Conservation (phyloP, 2,888 invertebrate genomes). For the Tenthredo mesomela region DNA sequence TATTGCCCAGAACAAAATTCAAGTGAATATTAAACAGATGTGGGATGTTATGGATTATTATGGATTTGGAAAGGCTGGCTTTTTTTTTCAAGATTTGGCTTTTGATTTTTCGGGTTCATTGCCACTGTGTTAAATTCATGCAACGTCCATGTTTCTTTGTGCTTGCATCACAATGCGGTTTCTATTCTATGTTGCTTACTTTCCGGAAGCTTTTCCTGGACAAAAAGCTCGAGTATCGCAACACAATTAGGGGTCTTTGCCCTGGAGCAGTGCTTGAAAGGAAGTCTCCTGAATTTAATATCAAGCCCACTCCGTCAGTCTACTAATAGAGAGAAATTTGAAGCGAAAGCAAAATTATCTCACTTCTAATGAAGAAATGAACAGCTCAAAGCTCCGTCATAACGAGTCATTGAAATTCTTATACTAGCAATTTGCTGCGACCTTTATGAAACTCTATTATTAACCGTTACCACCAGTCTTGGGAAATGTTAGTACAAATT, state of each 20-base stretch:
- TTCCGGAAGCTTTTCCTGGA: not conserved
- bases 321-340: slow-evolving; percentile 21
- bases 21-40: not conserved
- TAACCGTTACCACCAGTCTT: not conserved
- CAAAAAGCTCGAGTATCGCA: slow-evolving; percentile 28
- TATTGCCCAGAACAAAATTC: not conserved
- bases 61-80: not conserved
- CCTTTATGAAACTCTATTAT: not conserved
- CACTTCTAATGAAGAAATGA: not conserved
- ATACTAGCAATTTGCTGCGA: not conserved
- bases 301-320: slow-evolving; percentile 2
- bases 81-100: not conserved
- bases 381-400: not conserved
- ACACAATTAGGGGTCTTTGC: slow-evolving; percentile 25
- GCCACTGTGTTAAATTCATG: not conserved
- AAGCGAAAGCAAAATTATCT: not conserved
- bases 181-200: not conserved
- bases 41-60: not conserved
- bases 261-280: not conserved
- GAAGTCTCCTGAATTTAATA: slow-evolving; percentile 20
- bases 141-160: not conserved
- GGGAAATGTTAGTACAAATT: not conserved
- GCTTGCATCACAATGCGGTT: not conserved
- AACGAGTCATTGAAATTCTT: not conserved
- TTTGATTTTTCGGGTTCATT: not conserved